These are phyloP conservation scores for Ceratotherium simum DNA, from an alignment of 2,113 vertebrate species.

Conservation along the genomic window DNA sequence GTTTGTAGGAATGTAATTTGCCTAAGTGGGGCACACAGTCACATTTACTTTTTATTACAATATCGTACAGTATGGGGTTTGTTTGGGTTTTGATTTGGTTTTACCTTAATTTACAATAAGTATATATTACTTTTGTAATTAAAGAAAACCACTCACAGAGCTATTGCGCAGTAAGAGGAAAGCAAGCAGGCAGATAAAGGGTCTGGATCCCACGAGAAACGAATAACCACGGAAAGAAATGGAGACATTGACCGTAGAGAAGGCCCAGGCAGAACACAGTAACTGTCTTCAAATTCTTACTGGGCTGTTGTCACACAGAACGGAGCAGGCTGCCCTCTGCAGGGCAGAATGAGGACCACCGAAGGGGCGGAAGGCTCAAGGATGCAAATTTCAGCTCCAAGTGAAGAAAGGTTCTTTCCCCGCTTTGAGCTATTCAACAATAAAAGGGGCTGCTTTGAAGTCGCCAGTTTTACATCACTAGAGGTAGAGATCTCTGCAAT, in stretches of 20 bases:
- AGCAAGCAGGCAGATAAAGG: neutral
- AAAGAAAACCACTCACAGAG: neutral
- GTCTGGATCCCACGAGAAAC: neutral
- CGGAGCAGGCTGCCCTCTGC: constrained; percentile 48
- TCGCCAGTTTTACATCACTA: neutral
- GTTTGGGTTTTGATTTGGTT: neutral
- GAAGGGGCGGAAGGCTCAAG: neutral
- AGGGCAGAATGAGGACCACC: neutral
- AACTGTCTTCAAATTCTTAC: neutral
- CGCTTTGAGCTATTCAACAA: neutral
- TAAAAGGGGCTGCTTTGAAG: neutral
- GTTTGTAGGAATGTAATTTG: neutral
- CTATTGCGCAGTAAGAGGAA: neutral
- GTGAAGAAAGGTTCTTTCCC: neutral
- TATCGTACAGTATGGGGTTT: neutral
- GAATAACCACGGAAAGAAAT: neutral
- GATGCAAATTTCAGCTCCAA: neutral
- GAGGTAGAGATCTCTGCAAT: neutral
- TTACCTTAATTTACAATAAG: neutral
- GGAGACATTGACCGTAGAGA: neutral
- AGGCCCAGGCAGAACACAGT: neutral
- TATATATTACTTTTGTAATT: neutral
- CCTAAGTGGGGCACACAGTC: neutral
- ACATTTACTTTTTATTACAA: neutral
- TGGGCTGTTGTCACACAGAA: neutral